phyloP scores from a whole-genome alignment of 1,140 invertebrate genomes.

The Pseudomyrmex flavicornis region DNA sequence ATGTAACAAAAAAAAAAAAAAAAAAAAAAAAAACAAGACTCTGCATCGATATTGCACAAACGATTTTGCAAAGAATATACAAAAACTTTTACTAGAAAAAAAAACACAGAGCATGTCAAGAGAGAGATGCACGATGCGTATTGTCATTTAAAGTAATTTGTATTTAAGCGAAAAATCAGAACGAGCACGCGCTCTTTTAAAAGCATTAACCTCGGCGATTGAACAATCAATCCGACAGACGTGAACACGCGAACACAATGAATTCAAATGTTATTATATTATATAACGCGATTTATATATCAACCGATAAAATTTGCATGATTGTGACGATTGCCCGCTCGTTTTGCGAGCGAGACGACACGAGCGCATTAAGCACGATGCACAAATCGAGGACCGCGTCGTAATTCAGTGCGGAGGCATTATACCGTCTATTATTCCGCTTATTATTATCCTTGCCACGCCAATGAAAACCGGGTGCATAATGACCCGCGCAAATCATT shows the following conservation, averaged over 20 bases:
- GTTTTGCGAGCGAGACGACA: neutral
- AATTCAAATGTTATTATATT: conserved; percentile 16
- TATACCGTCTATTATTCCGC: conserved; percentile 45
- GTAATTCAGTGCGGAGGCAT: conserved; percentile 31
- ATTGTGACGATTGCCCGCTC: conserved; percentile 14
- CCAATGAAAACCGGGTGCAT: conserved; percentile 58
- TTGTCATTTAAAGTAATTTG: neutral
- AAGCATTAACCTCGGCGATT: neutral
- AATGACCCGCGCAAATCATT: conserved; percentile 63
- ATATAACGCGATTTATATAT: conserved; percentile 5
- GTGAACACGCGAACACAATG: neutral
- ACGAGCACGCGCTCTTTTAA: neutral
- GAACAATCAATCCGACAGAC: neutral
- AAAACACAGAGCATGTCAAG: too few relatives aligned
- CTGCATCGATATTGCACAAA: neutral
- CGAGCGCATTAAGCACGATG: conserved; percentile 19
- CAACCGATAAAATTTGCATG: conserved; percentile 29
- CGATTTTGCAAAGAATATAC: too few relatives aligned
- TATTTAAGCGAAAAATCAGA: conserved; percentile 18
- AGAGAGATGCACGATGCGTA: too few relatives aligned
- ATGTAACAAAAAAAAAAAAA: neutral
- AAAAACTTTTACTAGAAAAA: too few relatives aligned
- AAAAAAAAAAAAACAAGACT: too few relatives aligned
- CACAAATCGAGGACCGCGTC: neutral
- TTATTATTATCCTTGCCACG: conserved; percentile 52